phyloP scores from a whole-genome alignment of 2,113 vertebrate genomes.

The Neopipo cinnamomea region DNA sequence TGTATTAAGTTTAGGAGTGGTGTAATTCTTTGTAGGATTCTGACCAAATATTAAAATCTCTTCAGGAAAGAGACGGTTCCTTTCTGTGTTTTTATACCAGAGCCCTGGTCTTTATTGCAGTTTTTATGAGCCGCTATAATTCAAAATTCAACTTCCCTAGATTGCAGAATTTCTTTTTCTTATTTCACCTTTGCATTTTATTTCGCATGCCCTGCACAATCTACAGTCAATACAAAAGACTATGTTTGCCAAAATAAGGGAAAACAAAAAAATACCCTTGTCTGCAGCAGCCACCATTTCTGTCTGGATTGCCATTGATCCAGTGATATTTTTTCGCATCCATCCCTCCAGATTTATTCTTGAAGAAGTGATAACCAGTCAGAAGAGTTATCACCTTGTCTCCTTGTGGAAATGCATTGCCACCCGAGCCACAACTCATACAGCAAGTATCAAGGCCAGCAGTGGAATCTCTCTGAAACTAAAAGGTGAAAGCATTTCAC shows the following conservation, averaged over 20 bases:
- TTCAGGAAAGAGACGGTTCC: background rate
- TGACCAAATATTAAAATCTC: conserved; percentile 15
- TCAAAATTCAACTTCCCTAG: background rate
- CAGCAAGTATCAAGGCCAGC: background rate
- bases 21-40: conserved; percentile 24
- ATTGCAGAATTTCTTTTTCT: background rate
- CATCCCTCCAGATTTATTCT: conserved; percentile 26
- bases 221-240: background rate
- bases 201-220: background rate
- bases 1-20: background rate
- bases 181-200: conserved; percentile 22
- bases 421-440: conserved; percentile 2
- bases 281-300: background rate
- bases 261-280: background rate
- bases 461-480: background rate
- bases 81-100: conserved; percentile 41
- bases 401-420: conserved; percentile 37
- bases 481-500: background rate
- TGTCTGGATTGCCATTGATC: conserved; percentile 4
- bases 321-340: background rate
- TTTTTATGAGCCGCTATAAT: conserved; percentile 37
- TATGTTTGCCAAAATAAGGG: background rate
- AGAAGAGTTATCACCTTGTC: conserved; percentile 23
- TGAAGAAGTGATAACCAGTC: background rate
- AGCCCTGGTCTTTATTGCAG: background rate